Base-by-base conservation (phyloP, 2,888 invertebrate genomes). In the Synanthedon formicaeformis region DNA sequence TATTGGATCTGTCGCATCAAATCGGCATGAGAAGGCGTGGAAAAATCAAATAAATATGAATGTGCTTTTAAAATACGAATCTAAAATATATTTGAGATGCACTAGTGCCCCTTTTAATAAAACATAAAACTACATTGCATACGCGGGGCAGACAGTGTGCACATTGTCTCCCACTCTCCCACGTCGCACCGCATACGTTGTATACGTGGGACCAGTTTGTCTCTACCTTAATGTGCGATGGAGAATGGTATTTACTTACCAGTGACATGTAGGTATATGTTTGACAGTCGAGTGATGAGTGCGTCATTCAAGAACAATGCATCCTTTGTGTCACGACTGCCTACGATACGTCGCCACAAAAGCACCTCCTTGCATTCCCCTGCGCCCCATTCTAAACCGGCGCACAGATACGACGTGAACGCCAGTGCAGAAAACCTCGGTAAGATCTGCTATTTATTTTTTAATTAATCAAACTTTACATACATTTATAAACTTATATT, bases 251-350 rank as follows among this genome's bases (percentile, higher is more conserved):
- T 14, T n/a, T 45, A 45, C n/a, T 6, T 12, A 12, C 3, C 45
- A 45, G 45, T 63, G 61, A 67, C 56, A 56, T 65, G 62, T 61
- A 54, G 61, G 56, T 67, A 67, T 73, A 60, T 73, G 65, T 72
- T 78, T 73, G 75, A 70, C 88, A 93, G 92, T 86, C 91, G 92
- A 73, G 91, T 92, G 80, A 87, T 87, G 84, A 83, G 88, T 73
- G 92, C 93, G 73, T 95, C 95, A 81, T 96, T 95, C 90, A 96
- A 96, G 90, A 95, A 95, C 90, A 96, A 96, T 87, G 93, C 96
- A 65, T 96, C 96, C 54, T 96, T 96, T 88, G 96, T 96, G 78
- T 95, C 96, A 71, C 92, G 96, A 65, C 90, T 96, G 81, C 96
- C 96, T 66, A 95, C 95, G 59, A 95, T 95, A 79, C 91, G 95